phyloP scores from a whole-genome alignment of 1,140 invertebrate species.

The Neuroterus valhalla region DNA sequence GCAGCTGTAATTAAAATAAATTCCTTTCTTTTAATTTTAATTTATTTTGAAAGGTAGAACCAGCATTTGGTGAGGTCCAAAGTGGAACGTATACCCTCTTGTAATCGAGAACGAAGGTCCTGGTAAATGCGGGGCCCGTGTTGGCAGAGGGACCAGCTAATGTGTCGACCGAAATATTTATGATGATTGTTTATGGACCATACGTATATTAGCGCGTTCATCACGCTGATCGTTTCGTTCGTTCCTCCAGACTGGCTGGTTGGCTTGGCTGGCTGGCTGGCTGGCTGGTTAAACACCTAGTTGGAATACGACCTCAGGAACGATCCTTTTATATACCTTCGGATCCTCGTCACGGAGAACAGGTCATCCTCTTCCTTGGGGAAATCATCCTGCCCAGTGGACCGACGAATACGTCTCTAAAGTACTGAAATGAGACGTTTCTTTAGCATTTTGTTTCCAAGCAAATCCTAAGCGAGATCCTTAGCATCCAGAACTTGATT shows the following conservation, averaged over 20 bases:
- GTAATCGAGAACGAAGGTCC: constrained; percentile 40
- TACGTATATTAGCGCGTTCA: constrained; percentile 71
- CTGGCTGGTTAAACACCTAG: constrained; percentile 55
- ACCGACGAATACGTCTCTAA: constrained; percentile 24
- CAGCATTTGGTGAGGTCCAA: neutral
- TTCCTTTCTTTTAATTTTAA: neutral
- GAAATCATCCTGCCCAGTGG: neutral
- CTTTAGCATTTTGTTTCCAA: constrained; percentile 14
- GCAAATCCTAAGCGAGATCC: neutral
- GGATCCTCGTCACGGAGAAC: neutral
- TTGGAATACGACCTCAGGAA: constrained; percentile 35
- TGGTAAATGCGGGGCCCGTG: constrained; percentile 49
- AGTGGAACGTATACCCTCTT: constrained; percentile 12
- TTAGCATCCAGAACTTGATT: neutral
- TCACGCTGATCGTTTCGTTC: constrained; percentile 47
- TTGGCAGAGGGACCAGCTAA: constrained; percentile 68
- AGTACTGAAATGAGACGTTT: constrained; percentile 3
- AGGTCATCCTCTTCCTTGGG: neutral
- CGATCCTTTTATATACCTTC: constrained; percentile 30
- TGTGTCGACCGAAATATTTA: constrained; percentile 73
- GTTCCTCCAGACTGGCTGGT: constrained; percentile 21
- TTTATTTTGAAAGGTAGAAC: neutral
- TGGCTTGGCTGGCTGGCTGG: constrained; percentile 34
- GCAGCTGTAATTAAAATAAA: neutral
- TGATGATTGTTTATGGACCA: constrained; percentile 73